phyloP scores from a whole-genome alignment of 1,140 invertebrate genomes.

The Thaumatotibia leucotreta region DNA sequence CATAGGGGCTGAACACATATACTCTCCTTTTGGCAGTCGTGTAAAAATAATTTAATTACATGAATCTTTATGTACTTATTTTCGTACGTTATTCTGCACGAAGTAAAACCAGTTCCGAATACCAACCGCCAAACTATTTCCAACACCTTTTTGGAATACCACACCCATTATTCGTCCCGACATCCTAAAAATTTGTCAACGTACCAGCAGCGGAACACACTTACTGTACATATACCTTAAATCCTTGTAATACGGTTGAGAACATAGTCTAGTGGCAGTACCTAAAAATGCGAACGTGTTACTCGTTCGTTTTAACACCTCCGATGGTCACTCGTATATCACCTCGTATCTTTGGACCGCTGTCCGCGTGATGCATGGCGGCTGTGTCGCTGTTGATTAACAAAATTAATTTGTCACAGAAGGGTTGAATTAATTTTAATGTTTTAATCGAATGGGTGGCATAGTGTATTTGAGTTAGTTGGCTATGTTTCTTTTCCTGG shows the following conservation, averaged over 20 bases:
- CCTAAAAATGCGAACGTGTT: constrained; percentile 10
- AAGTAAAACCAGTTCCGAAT: background rate
- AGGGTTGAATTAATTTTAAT: constrained; percentile 14
- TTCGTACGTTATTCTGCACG: background rate
- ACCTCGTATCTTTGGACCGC: background rate
- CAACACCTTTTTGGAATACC: background rate
- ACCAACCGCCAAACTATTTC: background rate
- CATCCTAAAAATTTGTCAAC: constrained; percentile 12
- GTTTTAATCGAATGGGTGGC: constrained; percentile 11
- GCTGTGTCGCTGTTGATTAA: background rate
- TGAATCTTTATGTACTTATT: too few species aligned
- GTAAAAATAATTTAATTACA: too few species aligned
- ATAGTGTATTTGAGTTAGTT: background rate
- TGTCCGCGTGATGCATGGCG: constrained; percentile 3
- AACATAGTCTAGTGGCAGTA: background rate
- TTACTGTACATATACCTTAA: background rate
- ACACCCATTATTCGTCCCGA: constrained; percentile 6
- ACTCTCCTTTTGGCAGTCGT: too few species aligned
- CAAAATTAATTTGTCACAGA: constrained; percentile 11
- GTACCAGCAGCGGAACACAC: background rate
- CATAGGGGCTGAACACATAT: too few species aligned
- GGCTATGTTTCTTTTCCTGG: background rate
- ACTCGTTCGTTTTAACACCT: constrained; percentile 10
- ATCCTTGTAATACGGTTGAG: background rate
- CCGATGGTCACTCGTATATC: constrained; percentile 9